These are phyloP conservation scores for Kryphioiulus occultus DNA, from an alignment of 2,888 invertebrate species.

Conservation along the genomic window DNA sequence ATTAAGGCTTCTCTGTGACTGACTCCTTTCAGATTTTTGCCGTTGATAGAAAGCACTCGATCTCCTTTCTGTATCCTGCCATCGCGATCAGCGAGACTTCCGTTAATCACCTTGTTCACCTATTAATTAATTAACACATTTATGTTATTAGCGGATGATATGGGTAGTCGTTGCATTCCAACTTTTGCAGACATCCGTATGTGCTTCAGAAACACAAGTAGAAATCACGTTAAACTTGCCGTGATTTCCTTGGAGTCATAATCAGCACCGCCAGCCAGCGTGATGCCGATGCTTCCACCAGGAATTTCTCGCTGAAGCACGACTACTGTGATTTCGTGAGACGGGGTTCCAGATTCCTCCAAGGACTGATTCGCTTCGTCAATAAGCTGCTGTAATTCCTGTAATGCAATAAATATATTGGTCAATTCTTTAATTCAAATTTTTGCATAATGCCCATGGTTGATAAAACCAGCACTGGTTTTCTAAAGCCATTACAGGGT, in stretches of 20 bases:
- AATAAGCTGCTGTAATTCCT: constrained; percentile 72
- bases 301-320: constrained; percentile 73
- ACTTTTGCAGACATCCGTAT: no score
- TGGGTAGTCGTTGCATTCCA: no score
- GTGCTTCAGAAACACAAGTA: no score
- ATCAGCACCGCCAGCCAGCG: constrained; percentile 86
- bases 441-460: neutral
- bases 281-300: constrained; percentile 82
- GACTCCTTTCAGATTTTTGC: constrained; percentile 79
- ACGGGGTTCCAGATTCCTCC: constrained; percentile 65
- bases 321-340: constrained; percentile 71
- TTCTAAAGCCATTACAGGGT: no score
- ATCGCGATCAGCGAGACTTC: constrained; percentile 85
- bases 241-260: constrained; percentile 92
- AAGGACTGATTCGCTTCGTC: constrained; percentile 74
- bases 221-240: constrained; percentile 66
- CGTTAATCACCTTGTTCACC: constrained; percentile 86
- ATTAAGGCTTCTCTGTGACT: constrained; percentile 87
- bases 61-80: constrained; percentile 87
- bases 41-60: constrained; percentile 87
- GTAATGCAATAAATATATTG: constrained; percentile 45
- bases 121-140: constrained; percentile 59
- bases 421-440: neutral
- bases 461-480: no score
- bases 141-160: no score